Conservation (phyloP, 1,140 invertebrate genomes). For the Philotrypesis tridentata region DNA sequence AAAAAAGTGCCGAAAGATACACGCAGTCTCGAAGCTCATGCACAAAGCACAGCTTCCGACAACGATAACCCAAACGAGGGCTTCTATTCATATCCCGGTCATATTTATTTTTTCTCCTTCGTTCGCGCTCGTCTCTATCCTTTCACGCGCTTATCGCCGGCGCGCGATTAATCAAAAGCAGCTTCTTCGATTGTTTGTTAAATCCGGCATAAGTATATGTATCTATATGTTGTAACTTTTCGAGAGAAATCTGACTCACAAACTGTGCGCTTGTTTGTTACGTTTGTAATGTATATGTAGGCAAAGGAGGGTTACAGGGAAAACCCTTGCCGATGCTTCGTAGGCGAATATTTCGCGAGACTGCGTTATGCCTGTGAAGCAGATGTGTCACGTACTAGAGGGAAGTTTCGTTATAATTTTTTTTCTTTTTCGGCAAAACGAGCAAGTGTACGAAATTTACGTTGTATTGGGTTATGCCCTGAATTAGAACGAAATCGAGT, state of each 20-base stretch:
- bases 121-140: background rate
- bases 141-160: conserved; percentile 41
- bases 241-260: background rate
- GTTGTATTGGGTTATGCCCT: background rate
- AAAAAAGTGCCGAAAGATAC: conserved; percentile 6
- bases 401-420: too few species aligned
- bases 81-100: conserved; percentile 44
- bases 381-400: background rate
- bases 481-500: background rate
- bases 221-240: background rate
- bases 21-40: background rate
- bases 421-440: too few species aligned
- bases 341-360: background rate
- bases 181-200: conserved; percentile 40
- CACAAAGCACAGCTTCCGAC: conserved; percentile 42
- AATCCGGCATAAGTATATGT: background rate
- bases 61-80: conserved; percentile 45
- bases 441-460: too few species aligned
- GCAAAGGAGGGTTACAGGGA: background rate
- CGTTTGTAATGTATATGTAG: background rate
- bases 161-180: conserved; percentile 40
- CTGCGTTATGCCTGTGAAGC: too few species aligned
- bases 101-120: conserved; percentile 19
- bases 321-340: background rate
- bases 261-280: background rate